Conservation (phyloP, 2,113 vertebrate species). For the Eurypyga helias region DNA sequence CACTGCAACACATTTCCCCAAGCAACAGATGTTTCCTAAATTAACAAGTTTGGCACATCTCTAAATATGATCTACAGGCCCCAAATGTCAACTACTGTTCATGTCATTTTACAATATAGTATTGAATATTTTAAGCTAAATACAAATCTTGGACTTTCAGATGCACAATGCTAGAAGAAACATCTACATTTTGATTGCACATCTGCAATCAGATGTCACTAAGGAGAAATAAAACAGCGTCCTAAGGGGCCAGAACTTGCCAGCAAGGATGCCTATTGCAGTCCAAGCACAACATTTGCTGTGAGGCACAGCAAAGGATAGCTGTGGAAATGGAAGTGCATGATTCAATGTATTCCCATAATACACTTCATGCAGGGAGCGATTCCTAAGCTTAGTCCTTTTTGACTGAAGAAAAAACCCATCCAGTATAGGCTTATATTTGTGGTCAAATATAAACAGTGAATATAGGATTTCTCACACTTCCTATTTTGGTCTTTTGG, state of each 20-base stretch:
- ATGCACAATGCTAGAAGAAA: not conserved
- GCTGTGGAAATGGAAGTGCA: not conserved
- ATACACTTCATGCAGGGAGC: not conserved
- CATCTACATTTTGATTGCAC: not conserved
- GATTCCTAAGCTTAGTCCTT: not conserved
- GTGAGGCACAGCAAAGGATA: not conserved
- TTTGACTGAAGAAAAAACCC: not conserved
- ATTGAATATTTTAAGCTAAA: not conserved
- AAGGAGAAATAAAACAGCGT: not conserved
- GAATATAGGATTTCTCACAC: not conserved
- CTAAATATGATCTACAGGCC: not conserved
- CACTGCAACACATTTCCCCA: not conserved
- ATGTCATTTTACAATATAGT: not conserved
- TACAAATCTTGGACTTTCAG: not conserved
- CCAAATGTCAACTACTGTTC: not conserved
- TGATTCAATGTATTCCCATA: not conserved
- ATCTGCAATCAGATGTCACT: not conserved
- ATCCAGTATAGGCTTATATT: not conserved
- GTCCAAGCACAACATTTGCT: not conserved
- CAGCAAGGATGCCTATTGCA: not conserved
- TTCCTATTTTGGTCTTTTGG: not conserved
- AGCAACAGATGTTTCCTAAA: not conserved
- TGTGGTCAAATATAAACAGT: not conserved
- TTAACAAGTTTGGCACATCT: not conserved
- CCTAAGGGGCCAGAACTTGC: too few relatives aligned